These are phyloP conservation scores for Lasioglossum morio DNA, from an alignment of 2,888 invertebrate genomes.

Conservation along the genomic window DNA sequence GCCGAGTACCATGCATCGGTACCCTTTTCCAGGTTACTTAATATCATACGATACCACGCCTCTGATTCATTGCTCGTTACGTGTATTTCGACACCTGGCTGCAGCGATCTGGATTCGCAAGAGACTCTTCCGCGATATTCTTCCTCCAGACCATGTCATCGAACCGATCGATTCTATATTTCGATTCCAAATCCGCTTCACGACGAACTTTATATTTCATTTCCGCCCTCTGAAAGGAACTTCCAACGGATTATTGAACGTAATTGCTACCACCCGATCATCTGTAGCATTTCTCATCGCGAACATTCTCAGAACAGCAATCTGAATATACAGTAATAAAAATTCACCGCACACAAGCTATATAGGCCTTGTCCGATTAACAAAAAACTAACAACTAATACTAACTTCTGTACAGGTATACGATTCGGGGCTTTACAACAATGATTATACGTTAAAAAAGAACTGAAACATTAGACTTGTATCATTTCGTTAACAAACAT, in stretches of 20 bases:
- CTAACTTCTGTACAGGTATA: no score
- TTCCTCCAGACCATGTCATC: conserved; percentile 15
- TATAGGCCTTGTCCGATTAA: no score
- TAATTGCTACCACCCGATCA: not conserved
- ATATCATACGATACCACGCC: conserved; percentile 58
- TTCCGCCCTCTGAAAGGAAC: conserved; percentile 25
- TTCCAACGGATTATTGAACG: conserved; percentile 31
- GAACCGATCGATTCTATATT: conserved; percentile 27
- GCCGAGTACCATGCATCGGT: conserved; percentile 48
- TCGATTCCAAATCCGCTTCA: conserved; percentile 28
- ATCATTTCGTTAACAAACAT: no score
- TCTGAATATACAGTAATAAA: no score
- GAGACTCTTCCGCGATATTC: conserved; percentile 6
- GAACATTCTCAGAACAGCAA: no score
- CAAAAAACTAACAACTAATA: no score
- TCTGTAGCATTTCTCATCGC: no score
- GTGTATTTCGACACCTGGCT: conserved; percentile 53
- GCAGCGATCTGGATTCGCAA: conserved; percentile 37
- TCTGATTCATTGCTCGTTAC: conserved; percentile 49
- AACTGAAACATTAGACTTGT: no score
- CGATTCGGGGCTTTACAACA: no score
- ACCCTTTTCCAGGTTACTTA: conserved; percentile 61
- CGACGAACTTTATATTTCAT: conserved; percentile 43
- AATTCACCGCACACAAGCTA: no score
- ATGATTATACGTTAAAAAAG: conserved; percentile 17